Evolutionary conservation across 2,888 invertebrate species (phyloP).

Genomic region (Harpalus rufipes): DNA sequence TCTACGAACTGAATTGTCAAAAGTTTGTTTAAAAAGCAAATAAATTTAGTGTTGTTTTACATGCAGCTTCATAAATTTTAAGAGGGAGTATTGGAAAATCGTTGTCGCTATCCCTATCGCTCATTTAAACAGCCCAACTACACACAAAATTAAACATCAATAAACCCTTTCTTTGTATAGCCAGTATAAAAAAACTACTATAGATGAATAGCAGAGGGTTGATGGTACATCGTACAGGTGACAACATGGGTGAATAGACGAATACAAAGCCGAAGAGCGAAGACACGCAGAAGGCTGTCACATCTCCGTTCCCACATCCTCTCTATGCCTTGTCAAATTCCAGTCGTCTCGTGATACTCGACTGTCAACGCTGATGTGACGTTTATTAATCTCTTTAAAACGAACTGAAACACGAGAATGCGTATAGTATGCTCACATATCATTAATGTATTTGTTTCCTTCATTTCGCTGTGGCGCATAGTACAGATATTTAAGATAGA

Average conservation of each 20-base stretch:
- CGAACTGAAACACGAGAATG: not conserved
- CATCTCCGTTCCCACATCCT: conserved; percentile 7
- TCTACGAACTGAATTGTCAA: too few species aligned
- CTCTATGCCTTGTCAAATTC: not conserved
- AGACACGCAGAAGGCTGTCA: not conserved
- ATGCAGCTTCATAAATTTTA: too few species aligned
- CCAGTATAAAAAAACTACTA: not conserved
- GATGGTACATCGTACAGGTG: not conserved
- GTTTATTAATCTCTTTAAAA: conserved; percentile 25
- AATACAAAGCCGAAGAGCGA: not conserved
- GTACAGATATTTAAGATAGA: not conserved
- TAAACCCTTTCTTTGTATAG: not conserved
- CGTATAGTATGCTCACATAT: not conserved
- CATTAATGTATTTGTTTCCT: not conserved
- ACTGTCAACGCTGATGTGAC: conserved; percentile 9
- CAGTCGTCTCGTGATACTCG: not conserved
- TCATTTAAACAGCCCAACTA: not conserved
- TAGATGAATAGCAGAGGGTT: not conserved
- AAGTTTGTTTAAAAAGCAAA: too few species aligned
- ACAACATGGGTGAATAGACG: not conserved
- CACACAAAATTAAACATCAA: conserved; percentile 19
- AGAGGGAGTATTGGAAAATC: too few species aligned
- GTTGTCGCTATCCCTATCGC: too few species aligned
- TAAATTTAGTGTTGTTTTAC: too few species aligned
- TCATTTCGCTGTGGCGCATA: too few species aligned